phyloP scores from a whole-genome alignment of 1,140 invertebrate genomes.

The Solenopsis fugax region DNA sequence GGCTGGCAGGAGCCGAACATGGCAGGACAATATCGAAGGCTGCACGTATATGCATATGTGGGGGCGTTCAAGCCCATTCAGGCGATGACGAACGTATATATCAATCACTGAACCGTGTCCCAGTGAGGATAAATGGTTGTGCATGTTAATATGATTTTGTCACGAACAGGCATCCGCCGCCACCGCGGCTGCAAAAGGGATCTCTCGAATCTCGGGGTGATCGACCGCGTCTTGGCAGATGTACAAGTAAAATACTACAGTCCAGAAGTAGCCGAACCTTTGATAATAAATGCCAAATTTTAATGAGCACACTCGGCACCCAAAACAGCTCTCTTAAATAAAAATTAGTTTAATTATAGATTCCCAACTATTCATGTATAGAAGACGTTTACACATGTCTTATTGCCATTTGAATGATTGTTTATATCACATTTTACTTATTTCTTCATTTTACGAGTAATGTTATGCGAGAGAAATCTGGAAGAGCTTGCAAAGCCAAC shows the following conservation, averaged over 20 bases:
- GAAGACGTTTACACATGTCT: background rate
- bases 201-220: conserved; percentile 35
- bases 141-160: conserved; percentile 37
- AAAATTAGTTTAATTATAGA: conserved; percentile 23
- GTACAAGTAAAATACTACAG: conserved; percentile 35
- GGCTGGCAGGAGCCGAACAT: background rate
- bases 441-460: background rate
- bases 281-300: conserved; percentile 45
- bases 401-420: background rate
- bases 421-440: background rate
- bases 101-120: conserved; percentile 42
- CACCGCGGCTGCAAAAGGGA: conserved; percentile 10
- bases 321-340: background rate
- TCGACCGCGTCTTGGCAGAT: conserved; percentile 50
- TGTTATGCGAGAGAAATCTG: background rate
- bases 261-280: background rate
- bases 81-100: conserved; percentile 19
- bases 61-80: conserved; percentile 25
- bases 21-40: background rate
- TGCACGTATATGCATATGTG: background rate
- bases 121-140: conserved; percentile 9
- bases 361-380: background rate
- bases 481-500: background rate
- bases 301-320: background rate
- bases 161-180: background rate